Percentiles rank a stretch among this genome's conserved stretches.
Evolutionary conservation across 2,888 invertebrate species (phyloP).

Genomic region (Liopterus haemorrhoidalis): DNA sequence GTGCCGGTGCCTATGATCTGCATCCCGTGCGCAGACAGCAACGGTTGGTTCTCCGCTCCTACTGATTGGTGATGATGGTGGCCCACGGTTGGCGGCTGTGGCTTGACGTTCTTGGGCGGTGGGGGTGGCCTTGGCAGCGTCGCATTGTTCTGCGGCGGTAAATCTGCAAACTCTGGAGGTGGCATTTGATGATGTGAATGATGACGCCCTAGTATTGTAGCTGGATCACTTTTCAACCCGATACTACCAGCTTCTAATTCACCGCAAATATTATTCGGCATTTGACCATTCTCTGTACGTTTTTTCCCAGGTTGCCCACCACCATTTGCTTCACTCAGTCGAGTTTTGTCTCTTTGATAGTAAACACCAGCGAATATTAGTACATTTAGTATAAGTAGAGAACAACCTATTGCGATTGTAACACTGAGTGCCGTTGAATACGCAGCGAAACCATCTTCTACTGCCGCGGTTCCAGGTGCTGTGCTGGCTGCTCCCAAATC

Average conservation of each 20-base stretch:
- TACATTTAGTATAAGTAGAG: slow-evolving; percentile 83
- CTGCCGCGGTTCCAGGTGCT: slow-evolving; percentile 55
- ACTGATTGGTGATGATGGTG: slow-evolving; percentile 57
- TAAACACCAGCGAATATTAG: slow-evolving; percentile 92
- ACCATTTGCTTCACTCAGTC: slow-evolving; percentile 55
- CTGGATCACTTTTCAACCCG: slow-evolving; percentile 61
- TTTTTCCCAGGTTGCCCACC: slow-evolving; percentile 58
- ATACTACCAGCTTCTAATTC: slow-evolving; percentile 62
- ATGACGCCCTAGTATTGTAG: slow-evolving; percentile 67
- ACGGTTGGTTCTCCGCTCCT: slow-evolving; percentile 61
- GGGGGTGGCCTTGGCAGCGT: slow-evolving; percentile 68
- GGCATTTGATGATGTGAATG: slow-evolving; percentile 74
- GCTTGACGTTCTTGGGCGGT: slow-evolving; percentile 64
- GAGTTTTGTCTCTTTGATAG: slow-evolving; percentile 82
- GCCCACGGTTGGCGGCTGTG: slow-evolving; percentile 52
- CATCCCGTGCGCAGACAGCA: slow-evolving; percentile 69
- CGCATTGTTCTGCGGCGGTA: slow-evolving; percentile 65
- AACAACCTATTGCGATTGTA: slow-evolving; percentile 91
- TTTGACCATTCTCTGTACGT: slow-evolving; percentile 76
- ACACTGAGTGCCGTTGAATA: slow-evolving; percentile 88
- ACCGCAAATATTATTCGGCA: slow-evolving; percentile 85
- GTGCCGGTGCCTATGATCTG: slow-evolving; percentile 73
- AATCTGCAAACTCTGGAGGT: slow-evolving; percentile 79
- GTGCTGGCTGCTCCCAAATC: slow-evolving; percentile 46
- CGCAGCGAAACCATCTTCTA: slow-evolving; percentile 80